Evolutionary conservation across 2,113 vertebrate species (phyloP).

Genomic region (Hoplias malabaricus): DNA sequence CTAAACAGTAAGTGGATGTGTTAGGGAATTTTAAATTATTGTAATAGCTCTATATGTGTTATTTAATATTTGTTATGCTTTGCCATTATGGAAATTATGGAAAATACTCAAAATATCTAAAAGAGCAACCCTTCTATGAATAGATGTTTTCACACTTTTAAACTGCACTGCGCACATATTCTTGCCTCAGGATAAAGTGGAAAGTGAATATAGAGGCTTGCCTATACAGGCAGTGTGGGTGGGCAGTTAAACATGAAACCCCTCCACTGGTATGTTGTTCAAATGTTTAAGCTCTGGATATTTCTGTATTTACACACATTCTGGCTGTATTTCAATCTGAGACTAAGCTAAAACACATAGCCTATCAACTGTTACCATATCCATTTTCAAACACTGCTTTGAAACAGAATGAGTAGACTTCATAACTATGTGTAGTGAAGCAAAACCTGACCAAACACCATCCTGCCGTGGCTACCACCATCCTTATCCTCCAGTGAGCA

Average conservation of each 20-base stretch:
- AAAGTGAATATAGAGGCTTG: background rate
- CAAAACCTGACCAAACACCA: background rate
- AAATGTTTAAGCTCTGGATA: slow-evolving; percentile 17
- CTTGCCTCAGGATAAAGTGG: background rate
- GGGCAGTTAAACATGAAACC: slow-evolving; percentile 4
- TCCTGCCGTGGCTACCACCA: background rate
- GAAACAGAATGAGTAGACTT: background rate
- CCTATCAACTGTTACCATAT: background rate
- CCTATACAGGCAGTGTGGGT: background rate
- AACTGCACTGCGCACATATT: background rate
- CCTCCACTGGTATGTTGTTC: background rate
- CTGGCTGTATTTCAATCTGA: background rate
- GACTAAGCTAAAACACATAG: background rate
- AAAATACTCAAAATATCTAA: background rate
- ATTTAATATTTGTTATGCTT: too few species aligned
- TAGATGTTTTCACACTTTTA: background rate
- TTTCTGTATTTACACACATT: slow-evolving; percentile 1
- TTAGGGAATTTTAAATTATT: too few species aligned
- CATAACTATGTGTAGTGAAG: background rate
- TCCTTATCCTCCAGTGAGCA: background rate
- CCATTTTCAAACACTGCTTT: background rate
- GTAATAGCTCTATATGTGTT: too few species aligned
- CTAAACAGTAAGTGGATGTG: too few species aligned
- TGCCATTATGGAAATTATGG: background rate
- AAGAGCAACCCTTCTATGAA: background rate